A percentile compares a stretch with the other conserved stretches of the same genome.
These are phyloP conservation scores for Tetrax tetrax DNA, from an alignment of 2,113 vertebrate species.

Conservation along the genomic window DNA sequence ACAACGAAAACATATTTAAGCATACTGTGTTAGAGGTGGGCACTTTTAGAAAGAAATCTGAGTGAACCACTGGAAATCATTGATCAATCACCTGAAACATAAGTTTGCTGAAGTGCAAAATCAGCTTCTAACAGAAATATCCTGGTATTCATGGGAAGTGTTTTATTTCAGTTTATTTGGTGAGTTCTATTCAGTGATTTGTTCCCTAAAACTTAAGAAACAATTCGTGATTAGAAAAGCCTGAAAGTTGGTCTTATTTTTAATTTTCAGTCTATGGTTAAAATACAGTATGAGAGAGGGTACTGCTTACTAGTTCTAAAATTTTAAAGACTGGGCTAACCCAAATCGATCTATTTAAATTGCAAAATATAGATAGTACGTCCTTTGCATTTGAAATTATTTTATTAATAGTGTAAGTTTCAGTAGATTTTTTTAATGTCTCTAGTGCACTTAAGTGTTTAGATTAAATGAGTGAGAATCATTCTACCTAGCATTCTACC, in stretches of 20 bases:
- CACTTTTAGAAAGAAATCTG: not conserved
- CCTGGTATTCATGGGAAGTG: not conserved
- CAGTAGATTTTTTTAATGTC: not conserved
- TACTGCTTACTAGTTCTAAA: not conserved
- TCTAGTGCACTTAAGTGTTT: not conserved
- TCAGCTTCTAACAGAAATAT: not conserved
- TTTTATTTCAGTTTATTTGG: not conserved
- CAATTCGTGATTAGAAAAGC: not conserved
- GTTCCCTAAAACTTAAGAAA: not conserved
- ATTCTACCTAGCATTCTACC: not conserved
- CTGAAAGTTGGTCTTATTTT: not conserved
- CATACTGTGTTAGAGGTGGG: not conserved
- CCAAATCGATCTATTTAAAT: not conserved
- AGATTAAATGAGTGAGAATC: not conserved
- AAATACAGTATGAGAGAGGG: not conserved
- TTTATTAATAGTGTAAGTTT: not conserved
- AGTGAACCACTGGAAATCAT: not conserved
- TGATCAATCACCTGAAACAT: not conserved
- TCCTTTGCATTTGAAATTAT: not conserved
- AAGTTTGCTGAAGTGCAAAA: not conserved
- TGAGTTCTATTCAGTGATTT: not conserved
- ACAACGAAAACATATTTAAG: not conserved
- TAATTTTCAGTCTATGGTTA: not conserved
- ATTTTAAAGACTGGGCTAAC: not conserved
- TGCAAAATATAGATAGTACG: not conserved